Conservation (phyloP, 2,888 invertebrate species). For the Ophion slaviceki region DNA sequence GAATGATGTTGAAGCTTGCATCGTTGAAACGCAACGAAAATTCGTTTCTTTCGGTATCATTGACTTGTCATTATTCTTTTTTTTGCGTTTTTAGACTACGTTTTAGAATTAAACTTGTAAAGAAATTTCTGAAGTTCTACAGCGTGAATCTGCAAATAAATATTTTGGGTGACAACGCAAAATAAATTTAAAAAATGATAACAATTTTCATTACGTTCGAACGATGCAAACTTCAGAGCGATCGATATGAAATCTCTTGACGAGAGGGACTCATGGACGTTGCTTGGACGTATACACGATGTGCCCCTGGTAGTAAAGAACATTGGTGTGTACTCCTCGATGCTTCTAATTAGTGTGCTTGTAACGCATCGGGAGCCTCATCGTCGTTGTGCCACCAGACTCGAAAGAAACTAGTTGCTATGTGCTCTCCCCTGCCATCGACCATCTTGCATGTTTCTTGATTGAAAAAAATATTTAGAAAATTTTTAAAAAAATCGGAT, state of each 20-base stretch:
- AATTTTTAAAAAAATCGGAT: too few species aligned
- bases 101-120: conserved; percentile 6
- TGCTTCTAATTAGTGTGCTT: conserved; percentile 71
- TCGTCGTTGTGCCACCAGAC: conserved; percentile 40
- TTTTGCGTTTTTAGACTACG: neutral
- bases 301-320: conserved; percentile 1
- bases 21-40: too few species aligned
- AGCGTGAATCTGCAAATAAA: too few species aligned
- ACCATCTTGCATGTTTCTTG: neutral
- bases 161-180: too few species aligned
- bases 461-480: too few species aligned
- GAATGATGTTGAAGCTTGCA: neutral
- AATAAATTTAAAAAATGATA: too few species aligned
- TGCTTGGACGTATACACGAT: conserved; percentile 19
- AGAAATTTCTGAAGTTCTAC: neutral
- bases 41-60: too few species aligned
- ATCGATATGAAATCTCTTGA: conserved; percentile 39
- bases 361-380: conserved; percentile 69
- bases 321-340: conserved; percentile 57
- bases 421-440: conserved; percentile 15
- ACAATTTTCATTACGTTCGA: too few species aligned
- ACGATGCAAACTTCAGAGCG: conserved; percentile 2
- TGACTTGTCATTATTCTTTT: neutral
- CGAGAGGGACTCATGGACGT: conserved; percentile 38
- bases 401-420: conserved; percentile 57